Evolutionary conservation across 1,140 invertebrate species (phyloP), one percentile per base, ranked within the genome.

Genomic region (Drosophila dunni): DNA sequence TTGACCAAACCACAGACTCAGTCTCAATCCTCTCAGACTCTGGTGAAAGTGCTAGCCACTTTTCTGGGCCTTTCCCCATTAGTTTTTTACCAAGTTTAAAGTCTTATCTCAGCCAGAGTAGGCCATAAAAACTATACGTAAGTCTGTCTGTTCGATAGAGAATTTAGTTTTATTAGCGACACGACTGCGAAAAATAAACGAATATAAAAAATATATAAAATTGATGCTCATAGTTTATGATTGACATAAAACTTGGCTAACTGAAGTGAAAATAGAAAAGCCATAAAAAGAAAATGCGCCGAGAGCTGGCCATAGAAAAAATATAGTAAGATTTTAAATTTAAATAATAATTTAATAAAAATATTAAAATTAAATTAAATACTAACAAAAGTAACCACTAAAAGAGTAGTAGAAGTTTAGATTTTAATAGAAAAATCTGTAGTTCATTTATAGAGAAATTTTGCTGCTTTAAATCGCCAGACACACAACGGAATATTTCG

Each of bases 41-140:
- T 29, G 80, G 80, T 78, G 80, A 83, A 83, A 83, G 80, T 83
- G 65, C 42, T 44, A 57, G 38, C 64, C 42, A 56, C 54, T 7
- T 7, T 29, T 29, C 13, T 10, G n/a, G 33, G 38, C 66, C 66
- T 69, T 69, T 69, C 9, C 11, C 1, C 38, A 61, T 42, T 61
- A 10, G 33, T 61, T 40, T 29, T 29, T 29, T 29, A 29, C 24
- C 7, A n/a, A 42, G 11, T 42, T 13, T 29, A 5, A 13, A n/a
- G 40, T 29, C 20, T 56, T 46, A 46, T 45, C 63, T 54, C 50
- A 33, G 44, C 33, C 10, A n/a, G 17, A 42, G 34, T 34, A 17
- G 34, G 15, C 44, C 33, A 66, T 62, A 54, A 51, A 70, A 64
- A 56, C 29, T 13, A 11, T 34, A 4, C 24, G 20, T 4, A 7